Evolutionary conservation across 2,113 vertebrate genomes (phyloP).

Genomic region (Arenaria interpres): DNA sequence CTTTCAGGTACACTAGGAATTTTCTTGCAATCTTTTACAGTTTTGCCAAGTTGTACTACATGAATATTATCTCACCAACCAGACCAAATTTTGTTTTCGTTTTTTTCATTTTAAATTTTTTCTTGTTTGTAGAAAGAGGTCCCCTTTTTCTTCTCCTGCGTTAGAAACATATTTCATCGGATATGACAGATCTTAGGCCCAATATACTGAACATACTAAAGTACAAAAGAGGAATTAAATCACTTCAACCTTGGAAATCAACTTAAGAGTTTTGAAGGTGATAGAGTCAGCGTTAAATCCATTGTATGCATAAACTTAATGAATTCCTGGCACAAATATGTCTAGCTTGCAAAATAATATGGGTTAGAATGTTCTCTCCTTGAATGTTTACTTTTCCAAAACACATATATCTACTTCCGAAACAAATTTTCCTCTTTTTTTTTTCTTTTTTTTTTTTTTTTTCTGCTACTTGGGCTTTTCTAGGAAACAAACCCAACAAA

Average conservation of each 20-base stretch:
- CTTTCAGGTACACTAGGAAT: neutral
- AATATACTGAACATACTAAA: neutral
- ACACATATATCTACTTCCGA: neutral
- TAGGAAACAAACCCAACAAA: rapidly evolving
- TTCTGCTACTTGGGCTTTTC: rapidly evolving
- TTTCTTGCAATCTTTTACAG: neutral
- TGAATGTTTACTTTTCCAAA: neutral
- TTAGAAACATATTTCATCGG: neutral
- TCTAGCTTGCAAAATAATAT: neutral
- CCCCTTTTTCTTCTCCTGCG: neutral
- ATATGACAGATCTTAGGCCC: neutral
- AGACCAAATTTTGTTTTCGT: neutral
- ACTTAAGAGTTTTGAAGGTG: neutral
- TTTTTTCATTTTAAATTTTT: neutral
- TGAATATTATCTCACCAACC: neutral
- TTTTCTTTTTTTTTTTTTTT: too few species aligned
- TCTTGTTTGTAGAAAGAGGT: neutral
- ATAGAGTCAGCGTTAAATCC: neutral
- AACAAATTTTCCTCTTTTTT: neutral
- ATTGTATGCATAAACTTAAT: neutral
- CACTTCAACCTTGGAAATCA: neutral
- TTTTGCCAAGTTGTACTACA: neutral
- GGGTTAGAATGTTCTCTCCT: neutral
- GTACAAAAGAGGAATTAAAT: neutral
- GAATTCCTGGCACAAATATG: neutral